Evolutionary conservation across 2,888 invertebrate species (phyloP).

Genomic region (Heteromurus nitidus): DNA sequence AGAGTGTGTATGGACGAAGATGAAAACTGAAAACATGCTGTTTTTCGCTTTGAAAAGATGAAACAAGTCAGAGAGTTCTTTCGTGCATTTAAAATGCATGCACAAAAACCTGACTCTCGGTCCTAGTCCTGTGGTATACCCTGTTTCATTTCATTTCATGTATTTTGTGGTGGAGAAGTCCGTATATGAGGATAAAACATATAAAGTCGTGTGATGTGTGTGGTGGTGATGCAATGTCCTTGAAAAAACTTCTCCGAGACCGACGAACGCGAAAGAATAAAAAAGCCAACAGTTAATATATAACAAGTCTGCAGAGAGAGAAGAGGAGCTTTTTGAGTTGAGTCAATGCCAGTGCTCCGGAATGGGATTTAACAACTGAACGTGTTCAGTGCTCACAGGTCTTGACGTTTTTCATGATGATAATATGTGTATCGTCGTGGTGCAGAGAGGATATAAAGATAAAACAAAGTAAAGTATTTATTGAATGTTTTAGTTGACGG

Average conservation of each 20-base stretch:
- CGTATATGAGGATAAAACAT: constrained; percentile 3
- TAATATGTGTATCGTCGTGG: no score
- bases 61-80: not conserved
- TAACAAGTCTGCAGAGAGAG: no score
- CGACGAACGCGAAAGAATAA: constrained; percentile 29
- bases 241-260: constrained; percentile 54
- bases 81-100: not conserved
- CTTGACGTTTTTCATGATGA: no score
- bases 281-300: not conserved
- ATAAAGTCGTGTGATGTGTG: constrained; percentile 21
- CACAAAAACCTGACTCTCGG: not conserved
- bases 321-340: no score
- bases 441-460: no score
- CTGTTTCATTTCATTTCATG: not conserved
- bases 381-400: no score
- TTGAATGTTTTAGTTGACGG: no score
- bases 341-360: no score
- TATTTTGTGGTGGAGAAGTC: not conserved
- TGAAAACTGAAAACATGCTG: no score
- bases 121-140: not conserved
- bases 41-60: no score
- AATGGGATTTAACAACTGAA: not conserved
- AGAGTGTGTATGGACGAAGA: no score
- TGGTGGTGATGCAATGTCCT: constrained; percentile 54
- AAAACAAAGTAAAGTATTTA: not conserved